These are phyloP conservation scores for Rhopalosiphum padi DNA, from an alignment of 1,140 invertebrate species.

Conservation along the genomic window DNA sequence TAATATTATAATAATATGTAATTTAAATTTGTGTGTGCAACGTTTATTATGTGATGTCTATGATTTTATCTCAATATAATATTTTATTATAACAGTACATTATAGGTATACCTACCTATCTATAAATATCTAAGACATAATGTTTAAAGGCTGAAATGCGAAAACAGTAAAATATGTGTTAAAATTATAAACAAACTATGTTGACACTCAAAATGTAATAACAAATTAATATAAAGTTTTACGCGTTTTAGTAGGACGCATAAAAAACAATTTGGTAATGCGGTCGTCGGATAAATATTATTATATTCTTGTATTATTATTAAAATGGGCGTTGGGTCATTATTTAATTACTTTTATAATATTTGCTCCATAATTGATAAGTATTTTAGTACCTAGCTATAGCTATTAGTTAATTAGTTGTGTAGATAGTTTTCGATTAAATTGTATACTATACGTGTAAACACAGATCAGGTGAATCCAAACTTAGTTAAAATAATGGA, in stretches of 20 bases:
- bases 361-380: neutral
- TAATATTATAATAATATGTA: neutral
- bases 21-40: too few species aligned
- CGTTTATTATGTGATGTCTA: neutral
- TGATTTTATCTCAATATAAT: neutral
- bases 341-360: neutral
- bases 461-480: neutral
- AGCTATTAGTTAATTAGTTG: neutral
- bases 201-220: neutral
- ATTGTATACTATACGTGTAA: neutral
- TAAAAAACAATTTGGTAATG: constrained; percentile 7
- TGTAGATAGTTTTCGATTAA: neutral
- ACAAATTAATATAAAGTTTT: neutral
- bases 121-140: neutral
- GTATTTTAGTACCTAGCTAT: neutral
- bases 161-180: neutral
- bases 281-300: neutral
- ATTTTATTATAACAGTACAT: neutral
- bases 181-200: neutral
- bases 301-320: neutral
- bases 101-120: neutral
- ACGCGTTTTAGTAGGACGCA: neutral
- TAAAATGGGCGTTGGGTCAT: neutral
- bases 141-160: neutral
- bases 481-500: neutral